Evolutionary conservation across 2,888 invertebrate genomes (phyloP).

Genomic region (Micoletzkya japonica): DNA sequence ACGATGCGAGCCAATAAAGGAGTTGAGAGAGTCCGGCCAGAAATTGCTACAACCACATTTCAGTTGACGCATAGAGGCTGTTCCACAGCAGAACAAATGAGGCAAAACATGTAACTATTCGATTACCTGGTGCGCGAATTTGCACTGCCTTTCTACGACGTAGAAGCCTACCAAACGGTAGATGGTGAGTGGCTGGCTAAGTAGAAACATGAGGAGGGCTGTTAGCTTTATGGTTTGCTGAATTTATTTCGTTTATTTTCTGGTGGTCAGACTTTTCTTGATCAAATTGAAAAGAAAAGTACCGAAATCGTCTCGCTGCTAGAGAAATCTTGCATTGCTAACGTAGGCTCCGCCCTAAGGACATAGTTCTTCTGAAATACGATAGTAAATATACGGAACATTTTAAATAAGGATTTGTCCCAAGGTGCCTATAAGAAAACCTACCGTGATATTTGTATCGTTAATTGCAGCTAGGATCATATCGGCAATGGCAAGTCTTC

Average conservation of each 20-base stretch:
- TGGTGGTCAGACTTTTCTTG: background rate
- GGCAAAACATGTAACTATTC: too few relatives aligned
- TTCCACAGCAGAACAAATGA: too few relatives aligned
- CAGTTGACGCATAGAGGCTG: too few relatives aligned
- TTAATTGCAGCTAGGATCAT: too few relatives aligned
- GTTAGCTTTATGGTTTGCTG: background rate
- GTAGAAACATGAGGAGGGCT: background rate
- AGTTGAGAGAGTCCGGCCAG: constrained; percentile 1
- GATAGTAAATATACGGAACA: too few relatives aligned
- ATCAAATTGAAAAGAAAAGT: background rate
- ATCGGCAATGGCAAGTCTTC: too few relatives aligned
- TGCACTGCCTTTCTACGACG: constrained; percentile 7
- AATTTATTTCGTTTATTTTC: background rate
- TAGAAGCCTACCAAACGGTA: constrained; percentile 12
- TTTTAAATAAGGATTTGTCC: too few relatives aligned
- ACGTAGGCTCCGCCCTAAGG: too few relatives aligned
- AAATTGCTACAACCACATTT: constrained; percentile 11
- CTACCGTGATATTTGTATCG: too few relatives aligned
- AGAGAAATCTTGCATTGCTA: too few relatives aligned
- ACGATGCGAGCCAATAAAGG: constrained; percentile 9
- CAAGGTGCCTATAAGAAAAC: too few relatives aligned
- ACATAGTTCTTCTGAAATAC: too few relatives aligned
- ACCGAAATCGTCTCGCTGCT: background rate
- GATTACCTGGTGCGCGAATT: constrained; percentile 21
- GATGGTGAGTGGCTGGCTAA: constrained; percentile 1